Conservation (phyloP, 2,888 invertebrate genomes). For the Athrips mouffetella region DNA sequence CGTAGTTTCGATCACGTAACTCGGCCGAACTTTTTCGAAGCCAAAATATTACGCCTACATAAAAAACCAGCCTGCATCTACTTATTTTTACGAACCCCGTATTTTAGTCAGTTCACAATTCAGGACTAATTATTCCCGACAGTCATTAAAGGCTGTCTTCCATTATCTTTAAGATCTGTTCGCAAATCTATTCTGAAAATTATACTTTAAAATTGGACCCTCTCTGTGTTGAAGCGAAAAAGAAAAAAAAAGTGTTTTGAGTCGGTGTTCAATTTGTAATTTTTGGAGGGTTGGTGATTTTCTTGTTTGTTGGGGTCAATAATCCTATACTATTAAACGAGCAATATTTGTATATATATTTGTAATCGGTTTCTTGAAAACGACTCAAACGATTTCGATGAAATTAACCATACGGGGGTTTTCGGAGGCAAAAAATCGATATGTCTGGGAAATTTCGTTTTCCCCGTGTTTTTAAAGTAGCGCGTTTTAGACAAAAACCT, state of each 20-base stretch:
- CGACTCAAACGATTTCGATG: too few relatives aligned
- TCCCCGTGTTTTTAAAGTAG: too few relatives aligned
- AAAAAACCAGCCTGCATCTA: background rate
- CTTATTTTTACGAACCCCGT: background rate
- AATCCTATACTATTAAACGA: constrained; percentile 35
- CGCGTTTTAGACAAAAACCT: too few relatives aligned
- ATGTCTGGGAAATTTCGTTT: too few relatives aligned
- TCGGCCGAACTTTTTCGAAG: background rate
- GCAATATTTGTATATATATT: too few relatives aligned
- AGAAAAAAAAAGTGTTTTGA: background rate
- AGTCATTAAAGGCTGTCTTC: constrained; percentile 5
- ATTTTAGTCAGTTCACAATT: background rate
- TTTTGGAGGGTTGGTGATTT: too few relatives aligned
- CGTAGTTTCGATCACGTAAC: constrained; percentile 38
- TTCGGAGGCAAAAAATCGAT: too few relatives aligned
- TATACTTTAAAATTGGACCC: constrained; percentile 7
- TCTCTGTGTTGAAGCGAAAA: background rate
- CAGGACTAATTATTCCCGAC: constrained; percentile 3
- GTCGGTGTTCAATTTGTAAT: background rate
- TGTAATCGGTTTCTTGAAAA: too few relatives aligned
- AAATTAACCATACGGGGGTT: too few relatives aligned
- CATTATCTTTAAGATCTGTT: constrained; percentile 5
- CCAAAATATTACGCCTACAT: background rate
- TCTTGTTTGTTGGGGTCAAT: background rate
- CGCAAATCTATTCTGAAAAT: constrained; percentile 7